A percentile compares a stretch with the other conserved stretches of the same genome.
Conservation (phyloP, 2,888 invertebrate genomes). For the Drosophila ezoana region DNA sequence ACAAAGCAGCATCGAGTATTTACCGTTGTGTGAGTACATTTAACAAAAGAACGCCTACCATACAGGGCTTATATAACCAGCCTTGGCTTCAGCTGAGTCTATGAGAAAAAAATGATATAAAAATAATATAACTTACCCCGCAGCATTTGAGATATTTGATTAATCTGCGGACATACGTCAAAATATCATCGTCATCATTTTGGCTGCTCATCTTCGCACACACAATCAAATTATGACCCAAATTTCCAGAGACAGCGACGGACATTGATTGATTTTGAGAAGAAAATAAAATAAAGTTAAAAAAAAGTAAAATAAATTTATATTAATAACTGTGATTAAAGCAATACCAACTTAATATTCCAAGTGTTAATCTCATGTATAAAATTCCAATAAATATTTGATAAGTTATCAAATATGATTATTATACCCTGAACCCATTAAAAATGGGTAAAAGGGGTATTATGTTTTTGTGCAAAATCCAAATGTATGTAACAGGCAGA, state of each 20-base stretch:
- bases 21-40: constrained; percentile 11
- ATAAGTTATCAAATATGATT: not conserved
- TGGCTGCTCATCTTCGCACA: constrained; percentile 27
- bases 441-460: too few species aligned
- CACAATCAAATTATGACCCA: constrained; percentile 52
- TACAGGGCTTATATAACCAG: constrained; percentile 29
- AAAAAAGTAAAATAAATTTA: not conserved
- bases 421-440: too few species aligned
- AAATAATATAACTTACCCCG: constrained; percentile 16
- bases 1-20: constrained; percentile 8
- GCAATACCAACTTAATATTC: not conserved
- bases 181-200: constrained; percentile 66
- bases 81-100: not conserved
- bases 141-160: constrained; percentile 56
- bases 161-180: constrained; percentile 66
- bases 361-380: not conserved
- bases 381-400: too few species aligned
- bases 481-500: too few species aligned
- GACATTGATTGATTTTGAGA: constrained; percentile 61
- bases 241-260: constrained; percentile 53
- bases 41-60: constrained; percentile 38
- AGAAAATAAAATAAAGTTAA: not conserved
- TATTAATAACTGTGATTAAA: constrained; percentile 14
- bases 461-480: too few species aligned
- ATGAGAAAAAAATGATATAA: too few species aligned